Evolutionary conservation across 2,888 invertebrate species (phyloP), one percentile per base, ranked within the genome.

Genomic region (Spilarctia lutea): DNA sequence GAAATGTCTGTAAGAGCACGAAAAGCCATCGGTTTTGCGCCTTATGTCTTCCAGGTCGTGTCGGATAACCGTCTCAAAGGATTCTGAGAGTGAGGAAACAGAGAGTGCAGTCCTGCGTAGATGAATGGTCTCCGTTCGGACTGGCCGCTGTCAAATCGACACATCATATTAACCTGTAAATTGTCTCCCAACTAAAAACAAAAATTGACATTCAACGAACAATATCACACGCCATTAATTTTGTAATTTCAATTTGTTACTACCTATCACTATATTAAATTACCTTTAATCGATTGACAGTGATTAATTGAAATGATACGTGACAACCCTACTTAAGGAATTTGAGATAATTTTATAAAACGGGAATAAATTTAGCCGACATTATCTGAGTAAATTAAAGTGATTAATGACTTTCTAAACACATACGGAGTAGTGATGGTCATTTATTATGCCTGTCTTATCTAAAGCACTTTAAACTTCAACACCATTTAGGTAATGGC

Each of bases 401-500:
- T 60, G 16, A 70, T 56, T 39, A 70, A 35, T 39, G 13, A 27
- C 18, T 60, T 52, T 52, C 63, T 30, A 56, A 69, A 35, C 33
- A 33, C 68, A 42, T 60, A 70, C 20, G 20, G 27, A 33, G 16
- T 27, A 35, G 63, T 66, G 39, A 10, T 65, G 52, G 66, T 63
- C 30, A 48, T 66, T 65, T 48, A 24, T 52, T 52, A 39, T 72
- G 20, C 27, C 52, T 52, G 27, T 66, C 11, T 72, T 66, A 56
- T 72, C 72, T 30, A 3, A 35, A 27, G 39, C 72, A 39, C 48
- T 65, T n/a, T 66, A 45, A 72, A 66, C 56, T 27, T 66, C 48
- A 65, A 65, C 72, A 72, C 66, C 24, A 35, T 72, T 72, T 72
- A 72, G 63, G 63, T 63, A 63, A 72, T 72, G 72, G 65, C n/a